Evolutionary conservation across 1,140 invertebrate species (phyloP), one percentile per base, ranked within the genome.

Genomic region (Sminthurinus signatus): DNA sequence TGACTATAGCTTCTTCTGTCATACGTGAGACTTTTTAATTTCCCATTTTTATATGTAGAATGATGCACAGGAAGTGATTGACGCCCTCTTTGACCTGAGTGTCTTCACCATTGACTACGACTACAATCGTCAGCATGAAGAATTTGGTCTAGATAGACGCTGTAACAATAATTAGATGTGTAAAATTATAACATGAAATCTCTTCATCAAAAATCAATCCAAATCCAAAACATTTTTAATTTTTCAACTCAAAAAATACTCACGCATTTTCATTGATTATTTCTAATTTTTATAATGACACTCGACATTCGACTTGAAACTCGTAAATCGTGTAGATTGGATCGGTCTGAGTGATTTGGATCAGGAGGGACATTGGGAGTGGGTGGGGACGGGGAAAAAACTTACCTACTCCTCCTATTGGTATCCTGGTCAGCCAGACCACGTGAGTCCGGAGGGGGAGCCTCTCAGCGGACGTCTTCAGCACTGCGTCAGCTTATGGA

Each of bases 401-500:
- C 32, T 51, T n/a, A 25, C 14, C 0, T 52, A 61, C 27, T 10
- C n/a, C 14, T 1, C 2, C 5, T 25, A 36, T 23, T 61, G 46
- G 59, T 61, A 61, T n/a, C 14, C 2, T 0, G 39, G 21, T 52
- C 59, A 61, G 39, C 59, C 59, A 15, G 59, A 61, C 46, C 59
- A 61, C 19, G 17, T 51, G 8, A 51, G 19, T 25, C 23, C 14
- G 17, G 39, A 42, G 10, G 39, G 39, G n/a, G 10, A 10, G 42
- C 21, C 44, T 8, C 2, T 10, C 5, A 31, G 36, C 1, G 50
- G 50, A 23, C 25, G 59, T 14, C 23, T 31, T 25, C 36, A 61
- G 46, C 59, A 61, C 51, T 61, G 59, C 25, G 59, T 61, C 8
- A 19, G 25, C 29, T 25, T 61, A 28, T 61, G 59, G 59, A 61